Percentiles rank a stretch among this genome's conserved stretches.
These are phyloP conservation scores for Tenthredo scrophulariae DNA, from an alignment of 2,888 invertebrate genomes.

Conservation along the genomic window DNA sequence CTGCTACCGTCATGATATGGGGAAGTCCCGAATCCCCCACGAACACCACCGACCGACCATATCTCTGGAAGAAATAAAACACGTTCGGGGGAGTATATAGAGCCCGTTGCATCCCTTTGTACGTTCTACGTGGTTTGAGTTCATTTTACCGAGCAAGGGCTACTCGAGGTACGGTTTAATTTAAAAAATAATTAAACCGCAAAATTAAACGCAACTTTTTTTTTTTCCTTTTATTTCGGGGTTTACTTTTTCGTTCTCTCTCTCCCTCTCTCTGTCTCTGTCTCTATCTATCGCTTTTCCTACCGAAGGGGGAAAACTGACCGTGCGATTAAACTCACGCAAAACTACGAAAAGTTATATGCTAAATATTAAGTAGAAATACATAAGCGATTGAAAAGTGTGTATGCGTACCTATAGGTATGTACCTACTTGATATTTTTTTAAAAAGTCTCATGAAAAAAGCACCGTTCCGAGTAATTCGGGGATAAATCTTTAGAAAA, in stretches of 20 bases:
- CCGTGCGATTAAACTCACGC: neutral
- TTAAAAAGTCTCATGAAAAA: neutral
- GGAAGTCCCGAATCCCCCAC: neutral
- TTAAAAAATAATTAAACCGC: slow-evolving; percentile 76
- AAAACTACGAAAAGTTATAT: neutral
- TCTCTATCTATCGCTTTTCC: neutral
- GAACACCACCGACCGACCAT: slow-evolving; percentile 41
- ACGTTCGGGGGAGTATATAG: slow-evolving; percentile 28
- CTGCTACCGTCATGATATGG: neutral
- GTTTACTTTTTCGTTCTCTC: neutral
- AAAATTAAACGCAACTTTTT: slow-evolving; percentile 69
- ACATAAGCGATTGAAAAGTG: neutral
- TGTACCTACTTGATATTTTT: neutral
- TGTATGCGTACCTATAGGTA: neutral
- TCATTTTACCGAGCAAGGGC: slow-evolving; percentile 15
- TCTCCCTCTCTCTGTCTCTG: neutral
- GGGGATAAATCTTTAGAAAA: neutral
- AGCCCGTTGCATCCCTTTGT: slow-evolving; percentile 42
- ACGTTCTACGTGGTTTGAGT: slow-evolving; percentile 12
- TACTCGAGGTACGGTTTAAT: slow-evolving; percentile 67
- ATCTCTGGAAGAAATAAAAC: slow-evolving; percentile 52
- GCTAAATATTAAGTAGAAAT: neutral
- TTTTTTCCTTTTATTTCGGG: slow-evolving; percentile 52
- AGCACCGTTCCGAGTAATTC: neutral
- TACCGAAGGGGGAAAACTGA: neutral